phyloP scores from a whole-genome alignment of 2,113 vertebrate species.

The Poecile atricapillus region DNA sequence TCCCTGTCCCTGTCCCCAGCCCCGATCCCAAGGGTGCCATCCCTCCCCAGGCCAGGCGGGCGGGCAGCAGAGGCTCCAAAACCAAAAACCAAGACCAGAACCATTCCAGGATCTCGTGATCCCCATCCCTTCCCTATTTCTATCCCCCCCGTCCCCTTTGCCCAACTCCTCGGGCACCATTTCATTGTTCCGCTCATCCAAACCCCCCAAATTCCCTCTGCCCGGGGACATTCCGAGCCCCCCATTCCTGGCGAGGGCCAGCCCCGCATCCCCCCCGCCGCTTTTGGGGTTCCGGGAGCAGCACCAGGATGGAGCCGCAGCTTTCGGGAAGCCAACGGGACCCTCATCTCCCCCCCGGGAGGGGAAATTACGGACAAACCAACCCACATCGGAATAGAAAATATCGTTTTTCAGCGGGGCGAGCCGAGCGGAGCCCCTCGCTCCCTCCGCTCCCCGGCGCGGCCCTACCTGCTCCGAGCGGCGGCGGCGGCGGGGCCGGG shows the following conservation, averaged over 20 bases:
- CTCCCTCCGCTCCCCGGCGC: background rate
- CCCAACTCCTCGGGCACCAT: background rate
- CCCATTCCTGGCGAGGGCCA: background rate
- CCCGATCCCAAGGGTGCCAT: background rate
- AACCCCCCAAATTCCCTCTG: background rate
- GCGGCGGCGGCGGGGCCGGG: background rate
- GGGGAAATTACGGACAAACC: fast-evolving
- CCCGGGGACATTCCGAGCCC: background rate
- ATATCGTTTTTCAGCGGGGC: too few species aligned
- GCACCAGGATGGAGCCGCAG: background rate
- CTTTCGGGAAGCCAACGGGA: background rate
- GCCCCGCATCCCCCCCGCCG: fast-evolving
- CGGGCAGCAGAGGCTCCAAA: background rate
- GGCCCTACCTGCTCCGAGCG: constrained; percentile 61
- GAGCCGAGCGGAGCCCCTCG: background rate
- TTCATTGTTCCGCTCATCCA: background rate
- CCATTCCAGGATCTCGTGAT: background rate
- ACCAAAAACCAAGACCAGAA: background rate
- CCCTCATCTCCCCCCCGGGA: background rate
- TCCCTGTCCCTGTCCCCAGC: background rate
- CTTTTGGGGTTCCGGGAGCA: background rate
- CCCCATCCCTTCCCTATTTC: background rate
- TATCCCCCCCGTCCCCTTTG: background rate
- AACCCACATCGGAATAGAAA: background rate
- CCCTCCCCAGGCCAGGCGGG: background rate